Conservation (phyloP, 2,113 vertebrate genomes). For the Sus scrofa region T2T-Sscrofa CM000824.6:168415501-168416000, state of each 20-base stretch:
- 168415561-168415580: no score
- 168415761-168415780: neutral
- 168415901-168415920: neutral
- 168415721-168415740: neutral
- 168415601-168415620: no score
- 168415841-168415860: neutral
- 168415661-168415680: no score
- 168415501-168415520: no score
- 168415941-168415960: neutral
- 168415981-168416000: neutral
- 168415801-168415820: neutral
- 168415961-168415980: neutral
- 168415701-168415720: neutral
- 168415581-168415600: no score
- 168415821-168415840: neutral
- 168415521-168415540: no score
- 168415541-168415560: no score
- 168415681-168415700: neutral
- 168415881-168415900: neutral
- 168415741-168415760: neutral
- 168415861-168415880: neutral
- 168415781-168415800: conserved; percentile 21
- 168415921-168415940: neutral
- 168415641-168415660: no score
- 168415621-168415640: no score